Evolutionary conservation across 2,113 vertebrate genomes (phyloP).

Genomic region (Callithrix jacchus): DNA sequence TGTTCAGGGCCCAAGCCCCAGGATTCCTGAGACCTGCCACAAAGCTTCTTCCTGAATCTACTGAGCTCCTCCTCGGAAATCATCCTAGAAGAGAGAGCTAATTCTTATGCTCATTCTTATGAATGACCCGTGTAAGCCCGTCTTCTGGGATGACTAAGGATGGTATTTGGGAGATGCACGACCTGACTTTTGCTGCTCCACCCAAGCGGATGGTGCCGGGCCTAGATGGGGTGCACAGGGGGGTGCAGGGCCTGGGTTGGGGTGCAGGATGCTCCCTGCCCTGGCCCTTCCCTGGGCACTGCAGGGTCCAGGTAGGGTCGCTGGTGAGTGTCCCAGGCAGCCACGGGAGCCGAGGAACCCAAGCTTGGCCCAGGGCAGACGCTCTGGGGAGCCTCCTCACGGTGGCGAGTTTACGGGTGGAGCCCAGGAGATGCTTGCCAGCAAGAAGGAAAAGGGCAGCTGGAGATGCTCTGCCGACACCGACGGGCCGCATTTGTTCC

Average conservation of each 20-base stretch:
- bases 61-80: too few species aligned
- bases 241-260: too few species aligned
- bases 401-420: too few species aligned
- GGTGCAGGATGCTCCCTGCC: not conserved
- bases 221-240: too few species aligned
- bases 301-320: not conserved
- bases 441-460: not conserved
- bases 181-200: too few species aligned
- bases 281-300: not conserved
- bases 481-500: fast-evolving
- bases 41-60: too few species aligned
- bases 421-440: not conserved
- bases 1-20: not conserved
- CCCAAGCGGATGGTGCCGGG: not conserved
- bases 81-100: fast-evolving
- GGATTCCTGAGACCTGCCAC: not conserved
- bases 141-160: fast-evolving
- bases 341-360: not conserved
- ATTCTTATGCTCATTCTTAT: fast-evolving
- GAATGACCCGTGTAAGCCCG: fast-evolving
- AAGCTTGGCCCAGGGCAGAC: too few species aligned
- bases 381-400: too few species aligned
- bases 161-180: not conserved
- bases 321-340: not conserved
- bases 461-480: not conserved